A percentile compares a stretch with the other conserved stretches of the same genome.
Evolutionary conservation across 2,888 invertebrate species (phyloP).

Genomic region (Cosmopolites sordidus): DNA sequence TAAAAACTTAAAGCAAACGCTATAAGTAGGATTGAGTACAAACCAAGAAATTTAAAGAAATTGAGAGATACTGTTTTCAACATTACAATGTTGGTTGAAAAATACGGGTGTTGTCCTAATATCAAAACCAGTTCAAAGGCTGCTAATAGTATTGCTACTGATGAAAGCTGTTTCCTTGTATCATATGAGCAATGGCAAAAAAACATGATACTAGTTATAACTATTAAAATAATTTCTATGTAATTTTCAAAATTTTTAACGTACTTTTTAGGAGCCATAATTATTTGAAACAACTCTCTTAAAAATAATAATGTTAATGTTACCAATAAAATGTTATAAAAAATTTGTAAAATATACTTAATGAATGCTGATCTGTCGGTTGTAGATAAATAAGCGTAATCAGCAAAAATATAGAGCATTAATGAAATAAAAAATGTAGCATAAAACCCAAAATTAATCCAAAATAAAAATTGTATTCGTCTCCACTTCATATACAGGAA

Average conservation of each 20-base stretch:
- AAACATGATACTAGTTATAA: conserved; percentile 60
- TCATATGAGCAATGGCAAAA: conserved; percentile 47
- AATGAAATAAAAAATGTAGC: conserved; percentile 56
- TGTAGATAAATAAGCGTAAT: conserved; percentile 55
- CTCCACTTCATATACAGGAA: conserved; percentile 80
- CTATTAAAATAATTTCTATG: conserved; percentile 60
- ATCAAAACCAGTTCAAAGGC: conserved; percentile 73
- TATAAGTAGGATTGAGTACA: conserved; percentile 75
- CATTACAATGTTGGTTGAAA: conserved; percentile 82
- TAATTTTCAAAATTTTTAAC: conserved; percentile 67
- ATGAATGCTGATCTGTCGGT: conserved; percentile 37
- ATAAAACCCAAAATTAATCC: conserved; percentile 69
- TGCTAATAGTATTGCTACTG: conserved; percentile 68
- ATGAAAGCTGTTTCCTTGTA: conserved; percentile 63
- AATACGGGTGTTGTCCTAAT: conserved; percentile 72
- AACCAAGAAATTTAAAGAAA: conserved; percentile 72
- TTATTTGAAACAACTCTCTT: conserved; percentile 67
- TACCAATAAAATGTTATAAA: conserved; percentile 53
- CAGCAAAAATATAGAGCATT: conserved; percentile 38
- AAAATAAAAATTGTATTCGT: conserved; percentile 68
- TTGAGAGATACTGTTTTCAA: conserved; percentile 74
- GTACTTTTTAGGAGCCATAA: conserved; percentile 65
- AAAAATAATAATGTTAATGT: conserved; percentile 59
- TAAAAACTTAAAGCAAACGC: conserved; percentile 81
- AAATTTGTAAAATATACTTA: conserved; percentile 19